Conservation (phyloP, 2,888 invertebrate genomes). For the Pheosia gnoma region DNA sequence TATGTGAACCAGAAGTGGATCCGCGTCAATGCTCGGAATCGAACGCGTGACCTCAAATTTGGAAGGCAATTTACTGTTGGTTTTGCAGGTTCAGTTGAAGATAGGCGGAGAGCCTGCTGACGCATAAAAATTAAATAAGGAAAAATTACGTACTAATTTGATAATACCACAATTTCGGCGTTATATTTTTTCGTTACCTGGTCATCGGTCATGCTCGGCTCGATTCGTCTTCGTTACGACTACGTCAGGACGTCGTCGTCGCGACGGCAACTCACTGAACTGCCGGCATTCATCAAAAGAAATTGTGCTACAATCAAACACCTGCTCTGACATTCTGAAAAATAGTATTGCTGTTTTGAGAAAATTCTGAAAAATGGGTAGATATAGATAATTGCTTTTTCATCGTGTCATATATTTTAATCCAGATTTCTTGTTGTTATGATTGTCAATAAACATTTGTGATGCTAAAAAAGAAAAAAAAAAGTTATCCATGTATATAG, state of each 20-base stretch:
- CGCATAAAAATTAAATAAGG: not conserved
- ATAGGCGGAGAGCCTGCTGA: not conserved
- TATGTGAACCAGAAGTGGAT: too few species aligned
- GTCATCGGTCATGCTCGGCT: not conserved
- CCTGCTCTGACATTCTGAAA: not conserved
- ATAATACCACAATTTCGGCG: not conserved
- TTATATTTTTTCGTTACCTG: slow-evolving; percentile 3
- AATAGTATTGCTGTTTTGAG: not conserved
- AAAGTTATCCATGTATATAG: too few species aligned
- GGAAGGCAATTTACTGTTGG: too few species aligned
- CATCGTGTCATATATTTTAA: not conserved
- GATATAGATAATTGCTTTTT: not conserved
- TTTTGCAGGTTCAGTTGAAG: too few species aligned
- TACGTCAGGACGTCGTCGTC: not conserved
- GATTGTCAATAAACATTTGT: too few species aligned
- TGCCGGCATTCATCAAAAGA: slow-evolving; percentile 1
- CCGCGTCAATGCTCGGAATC: too few species aligned
- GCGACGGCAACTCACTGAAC: not conserved
- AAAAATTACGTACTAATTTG: not conserved
- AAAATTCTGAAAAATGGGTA: not conserved
- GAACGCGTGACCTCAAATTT: too few species aligned
- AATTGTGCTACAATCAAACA: not conserved
- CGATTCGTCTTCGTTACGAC: slow-evolving; percentile 1
- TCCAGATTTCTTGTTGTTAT: not conserved
- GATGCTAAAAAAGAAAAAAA: too few species aligned